Conservation (phyloP, 2,888 invertebrate genomes). For the Coecobrya sp. region DNA sequence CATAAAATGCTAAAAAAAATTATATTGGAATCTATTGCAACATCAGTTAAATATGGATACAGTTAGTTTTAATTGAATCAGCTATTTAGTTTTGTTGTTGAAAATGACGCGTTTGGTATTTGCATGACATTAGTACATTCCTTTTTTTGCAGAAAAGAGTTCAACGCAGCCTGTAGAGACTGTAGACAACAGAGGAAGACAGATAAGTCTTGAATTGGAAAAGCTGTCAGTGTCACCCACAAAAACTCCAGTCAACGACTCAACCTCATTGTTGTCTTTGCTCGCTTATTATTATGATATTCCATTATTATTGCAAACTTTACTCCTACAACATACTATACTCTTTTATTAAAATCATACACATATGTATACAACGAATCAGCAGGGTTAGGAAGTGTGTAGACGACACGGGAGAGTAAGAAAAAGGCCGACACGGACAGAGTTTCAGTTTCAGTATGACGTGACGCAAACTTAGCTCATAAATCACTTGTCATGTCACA, state of each 20-base stretch:
- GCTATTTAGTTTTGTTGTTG: not conserved
- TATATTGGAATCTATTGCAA: too few species aligned
- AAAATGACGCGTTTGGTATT: not conserved
- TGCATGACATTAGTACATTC: not conserved
- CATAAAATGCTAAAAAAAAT: too few species aligned
- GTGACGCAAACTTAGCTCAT: conserved; percentile 86
- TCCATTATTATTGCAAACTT: conserved; percentile 59
- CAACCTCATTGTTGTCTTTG: conserved; percentile 59
- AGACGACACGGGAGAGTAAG: conserved; percentile 78
- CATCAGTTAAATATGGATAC: too few species aligned
- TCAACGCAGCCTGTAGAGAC: not conserved
- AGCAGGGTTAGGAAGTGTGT: conserved; percentile 56
- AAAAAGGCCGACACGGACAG: conserved; percentile 78
- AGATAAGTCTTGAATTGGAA: conserved; percentile 74
- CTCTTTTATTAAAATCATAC: not conserved
- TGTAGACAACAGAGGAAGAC: not conserved
- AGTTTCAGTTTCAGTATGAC: conserved; percentile 84
- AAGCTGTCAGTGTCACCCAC: conserved; percentile 71
- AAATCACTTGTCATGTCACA: conserved; percentile 86
- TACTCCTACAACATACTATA: conserved; percentile 12
- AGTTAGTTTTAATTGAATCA: too few species aligned
- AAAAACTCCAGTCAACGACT: conserved; percentile 54
- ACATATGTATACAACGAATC: conserved; percentile 41
- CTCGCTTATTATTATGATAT: conserved; percentile 52
- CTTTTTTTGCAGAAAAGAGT: not conserved